These are phyloP conservation scores for Merops nubicus DNA, from an alignment of 2,113 vertebrate species.

Conservation along the genomic window DNA sequence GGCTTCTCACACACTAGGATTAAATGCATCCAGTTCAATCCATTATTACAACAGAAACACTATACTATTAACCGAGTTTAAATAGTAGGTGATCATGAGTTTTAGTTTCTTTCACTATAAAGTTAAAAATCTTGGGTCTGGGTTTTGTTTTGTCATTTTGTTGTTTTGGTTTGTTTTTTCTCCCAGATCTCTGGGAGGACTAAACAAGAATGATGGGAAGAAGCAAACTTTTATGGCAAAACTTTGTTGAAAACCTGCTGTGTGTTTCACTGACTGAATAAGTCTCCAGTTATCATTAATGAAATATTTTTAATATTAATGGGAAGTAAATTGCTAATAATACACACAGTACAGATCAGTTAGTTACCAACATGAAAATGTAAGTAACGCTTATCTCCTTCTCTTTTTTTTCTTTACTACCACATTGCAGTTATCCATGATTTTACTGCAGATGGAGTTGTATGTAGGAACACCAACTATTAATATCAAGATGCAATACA, in stretches of 20 bases:
- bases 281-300: neutral
- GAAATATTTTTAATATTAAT: neutral
- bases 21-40: neutral
- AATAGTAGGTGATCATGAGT: neutral
- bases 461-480: neutral
- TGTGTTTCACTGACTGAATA: neutral
- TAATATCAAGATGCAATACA: neutral
- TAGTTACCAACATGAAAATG: neutral
- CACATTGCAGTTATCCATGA: neutral
- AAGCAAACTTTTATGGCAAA: neutral
- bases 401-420: neutral
- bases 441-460: neutral
- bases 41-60: neutral
- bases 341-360: neutral
- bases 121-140: rapidly evolving
- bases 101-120: neutral
- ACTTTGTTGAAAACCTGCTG: neutral
- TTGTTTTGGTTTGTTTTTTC: too few relatives aligned
- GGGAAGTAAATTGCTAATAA: neutral
- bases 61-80: neutral
- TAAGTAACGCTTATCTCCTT: neutral
- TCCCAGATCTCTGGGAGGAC: neutral
- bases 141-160: too few relatives aligned
- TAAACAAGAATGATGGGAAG: neutral
- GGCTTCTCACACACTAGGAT: neutral